phyloP scores from a whole-genome alignment of 2,888 invertebrate species.

The Gasteruption jaculator region DNA sequence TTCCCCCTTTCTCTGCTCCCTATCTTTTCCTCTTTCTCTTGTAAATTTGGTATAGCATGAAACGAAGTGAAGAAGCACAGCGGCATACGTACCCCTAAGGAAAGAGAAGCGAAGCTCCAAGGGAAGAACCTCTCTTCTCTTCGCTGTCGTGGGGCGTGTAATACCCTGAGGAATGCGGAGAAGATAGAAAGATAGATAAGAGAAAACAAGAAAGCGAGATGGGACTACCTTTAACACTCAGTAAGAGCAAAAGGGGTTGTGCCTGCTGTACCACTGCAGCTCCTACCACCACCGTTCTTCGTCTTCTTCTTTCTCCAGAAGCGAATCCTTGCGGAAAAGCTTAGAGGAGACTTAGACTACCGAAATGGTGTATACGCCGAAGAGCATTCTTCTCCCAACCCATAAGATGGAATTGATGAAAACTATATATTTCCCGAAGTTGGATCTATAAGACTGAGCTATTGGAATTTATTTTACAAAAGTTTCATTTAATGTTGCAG shows the following conservation, averaged over 20 bases:
- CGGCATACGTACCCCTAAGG: conserved; percentile 19
- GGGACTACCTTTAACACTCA: too few relatives aligned
- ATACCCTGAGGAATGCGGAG: conserved; percentile 50
- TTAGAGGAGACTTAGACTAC: conserved; percentile 42
- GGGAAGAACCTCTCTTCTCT: too few relatives aligned
- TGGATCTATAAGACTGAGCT: too few relatives aligned
- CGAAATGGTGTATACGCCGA: conserved; percentile 43
- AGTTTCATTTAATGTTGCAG: too few relatives aligned
- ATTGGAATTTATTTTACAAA: too few relatives aligned
- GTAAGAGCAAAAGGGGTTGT: conserved; percentile 27
- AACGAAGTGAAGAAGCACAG: background rate
- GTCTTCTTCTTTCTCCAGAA: conserved; percentile 4
- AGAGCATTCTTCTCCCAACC: too few relatives aligned
- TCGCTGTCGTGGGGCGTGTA: too few relatives aligned
- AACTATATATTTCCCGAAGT: conserved; percentile 12
- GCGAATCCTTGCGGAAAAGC: conserved; percentile 46
- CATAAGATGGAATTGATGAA: conserved; percentile 13
- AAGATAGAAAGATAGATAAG: conserved; percentile 49
- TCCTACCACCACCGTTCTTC: conserved; percentile 3
- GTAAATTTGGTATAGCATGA: conserved; percentile 11
- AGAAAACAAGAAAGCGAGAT: conserved; percentile 11
- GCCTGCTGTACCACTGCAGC: too few relatives aligned
- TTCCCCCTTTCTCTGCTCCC: conserved; percentile 7
- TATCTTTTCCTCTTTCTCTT: conserved; percentile 4
- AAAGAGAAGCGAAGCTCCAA: conserved; percentile 1